Conservation (phyloP, 1,140 invertebrate genomes). For the Anastrepha obliqua region DNA sequence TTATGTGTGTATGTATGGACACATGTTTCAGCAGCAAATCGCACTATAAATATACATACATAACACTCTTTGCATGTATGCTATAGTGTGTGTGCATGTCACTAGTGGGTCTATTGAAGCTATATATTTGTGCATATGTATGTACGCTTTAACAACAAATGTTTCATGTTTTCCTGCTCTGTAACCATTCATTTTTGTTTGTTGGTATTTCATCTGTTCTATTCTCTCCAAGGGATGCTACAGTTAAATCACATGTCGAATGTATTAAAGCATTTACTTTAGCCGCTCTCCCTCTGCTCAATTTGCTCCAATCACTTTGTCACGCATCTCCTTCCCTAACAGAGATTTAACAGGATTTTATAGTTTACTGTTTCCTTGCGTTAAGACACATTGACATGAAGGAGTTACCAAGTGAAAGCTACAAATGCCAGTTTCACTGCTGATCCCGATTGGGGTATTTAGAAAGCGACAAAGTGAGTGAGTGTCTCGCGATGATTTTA, state of each 20-base stretch:
- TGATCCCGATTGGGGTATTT: not conserved
- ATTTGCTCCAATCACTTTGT: not conserved
- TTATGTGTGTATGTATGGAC: too few relatives aligned
- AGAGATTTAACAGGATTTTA: slow-evolving; percentile 8
- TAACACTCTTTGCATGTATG: too few relatives aligned
- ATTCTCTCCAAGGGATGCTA: not conserved
- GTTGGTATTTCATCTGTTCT: not conserved
- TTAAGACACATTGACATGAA: slow-evolving; percentile 29
- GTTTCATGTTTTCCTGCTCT: not conserved
- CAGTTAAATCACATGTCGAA: slow-evolving; percentile 14
- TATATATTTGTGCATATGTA: too few relatives aligned
- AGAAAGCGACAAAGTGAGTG: not conserved
- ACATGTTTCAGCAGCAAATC: too few relatives aligned
- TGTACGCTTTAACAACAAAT: too few relatives aligned
- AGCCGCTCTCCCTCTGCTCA: not conserved
- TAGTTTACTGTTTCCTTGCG: slow-evolving; percentile 31
- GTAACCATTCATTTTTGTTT: not conserved
- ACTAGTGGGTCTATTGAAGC: too few relatives aligned
- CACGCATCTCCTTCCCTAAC: not conserved
- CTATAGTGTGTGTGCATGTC: too few relatives aligned
- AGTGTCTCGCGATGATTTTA: not conserved
- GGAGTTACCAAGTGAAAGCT: slow-evolving; percentile 25
- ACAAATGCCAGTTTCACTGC: slow-evolving; percentile 40
- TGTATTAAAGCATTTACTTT: slow-evolving; percentile 5
- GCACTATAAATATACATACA: too few relatives aligned